A percentile compares a stretch with the other conserved stretches of the same genome.
Evolutionary conservation across 2,797 vertebrate genomes (phyloP).

Genomic region (Lacerta bilineata): DNA sequence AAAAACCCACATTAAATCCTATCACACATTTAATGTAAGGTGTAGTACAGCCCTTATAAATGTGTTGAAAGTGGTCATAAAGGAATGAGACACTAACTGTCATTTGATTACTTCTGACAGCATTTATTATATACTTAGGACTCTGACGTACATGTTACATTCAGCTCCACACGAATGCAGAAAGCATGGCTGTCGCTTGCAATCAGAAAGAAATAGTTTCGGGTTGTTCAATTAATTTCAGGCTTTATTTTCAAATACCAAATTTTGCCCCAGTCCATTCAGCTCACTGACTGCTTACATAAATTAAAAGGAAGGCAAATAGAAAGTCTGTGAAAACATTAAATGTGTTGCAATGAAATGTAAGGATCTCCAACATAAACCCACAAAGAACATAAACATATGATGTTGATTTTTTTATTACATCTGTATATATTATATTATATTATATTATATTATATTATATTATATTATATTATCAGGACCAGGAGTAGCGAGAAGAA

Average conservation of each 20-base stretch:
- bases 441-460: no score
- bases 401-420: constrained; percentile 75
- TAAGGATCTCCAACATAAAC: constrained; percentile 72
- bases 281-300: constrained; percentile 64
- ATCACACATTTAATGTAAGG: neutral
- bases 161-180: constrained; percentile 32
- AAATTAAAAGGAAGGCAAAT: constrained; percentile 61
- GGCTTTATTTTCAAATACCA: constrained; percentile 58
- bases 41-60: neutral
- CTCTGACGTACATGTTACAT: constrained; percentile 25
- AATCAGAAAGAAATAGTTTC: constrained; percentile 63
- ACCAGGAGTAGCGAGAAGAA: constrained; percentile 57
- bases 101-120: neutral
- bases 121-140: neutral
- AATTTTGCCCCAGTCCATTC: constrained; percentile 55
- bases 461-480: constrained; percentile 39
- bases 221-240: constrained; percentile 63
- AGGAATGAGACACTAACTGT: neutral
- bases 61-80: neutral
- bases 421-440: constrained; percentile 39
- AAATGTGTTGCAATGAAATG: constrained; percentile 68
- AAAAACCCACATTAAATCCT: neutral
- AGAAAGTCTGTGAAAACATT: constrained; percentile 71
- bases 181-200: constrained; percentile 59
- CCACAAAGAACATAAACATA: constrained; percentile 62